Conservation (phyloP, 2,888 invertebrate genomes). For the Athrips mouffetella region DNA sequence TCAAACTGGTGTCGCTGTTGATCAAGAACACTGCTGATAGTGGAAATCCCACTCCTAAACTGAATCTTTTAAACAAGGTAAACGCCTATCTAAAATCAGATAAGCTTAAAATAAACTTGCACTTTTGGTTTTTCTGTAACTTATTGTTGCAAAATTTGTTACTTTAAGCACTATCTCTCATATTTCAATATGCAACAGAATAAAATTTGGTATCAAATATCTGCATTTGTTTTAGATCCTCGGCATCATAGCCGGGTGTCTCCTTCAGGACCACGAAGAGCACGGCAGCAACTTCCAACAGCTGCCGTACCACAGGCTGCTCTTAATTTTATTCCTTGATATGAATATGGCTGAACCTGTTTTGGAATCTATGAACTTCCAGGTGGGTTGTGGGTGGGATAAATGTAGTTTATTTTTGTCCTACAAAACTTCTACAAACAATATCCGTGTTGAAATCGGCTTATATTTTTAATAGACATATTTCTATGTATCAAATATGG, state of each 20-base stretch:
- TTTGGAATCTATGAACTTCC: constrained; percentile 95
- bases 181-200: too few species aligned
- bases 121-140: too few species aligned
- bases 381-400: constrained; percentile 62
- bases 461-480: too few species aligned
- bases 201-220: too few species aligned
- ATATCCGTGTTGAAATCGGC: too few species aligned
- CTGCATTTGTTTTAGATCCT: constrained; percentile 69
- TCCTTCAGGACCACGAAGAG: constrained; percentile 97
- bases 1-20: constrained; percentile 94
- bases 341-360: constrained; percentile 96
- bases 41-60: constrained; percentile 95
- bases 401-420: background rate
- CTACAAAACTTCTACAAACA: background rate
- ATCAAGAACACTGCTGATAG: constrained; percentile 96
- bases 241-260: constrained; percentile 96
- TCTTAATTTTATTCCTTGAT: constrained; percentile 97
- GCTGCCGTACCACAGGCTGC: constrained; percentile 97
- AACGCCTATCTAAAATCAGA: too few species aligned
- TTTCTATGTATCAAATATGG: too few species aligned
- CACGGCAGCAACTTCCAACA: constrained; percentile 95
- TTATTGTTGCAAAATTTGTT: too few species aligned
- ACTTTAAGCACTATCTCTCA: too few species aligned
- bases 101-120: too few species aligned
- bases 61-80: constrained; percentile 97